Evolutionary conservation across 2,888 invertebrate species (phyloP), one percentile per base, ranked within the genome.

Genomic region (Gisinianus flammeolus): DNA sequence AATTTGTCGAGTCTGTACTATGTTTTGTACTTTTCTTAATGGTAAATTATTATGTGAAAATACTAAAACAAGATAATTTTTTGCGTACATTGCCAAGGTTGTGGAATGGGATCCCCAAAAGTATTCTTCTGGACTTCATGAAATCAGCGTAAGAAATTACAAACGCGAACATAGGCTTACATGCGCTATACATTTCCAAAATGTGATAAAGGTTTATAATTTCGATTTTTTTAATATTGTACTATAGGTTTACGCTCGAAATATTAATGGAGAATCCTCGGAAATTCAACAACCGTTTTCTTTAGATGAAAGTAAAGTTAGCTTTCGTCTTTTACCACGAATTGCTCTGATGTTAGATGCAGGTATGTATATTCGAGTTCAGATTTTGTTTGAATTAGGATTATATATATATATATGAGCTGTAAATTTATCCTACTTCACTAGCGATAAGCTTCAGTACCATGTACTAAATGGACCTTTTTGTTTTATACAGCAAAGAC

Each of bases 291-390:
- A 95, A 86, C 90, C 90, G 68, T 96, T 96, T 88, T 91, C 94
- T 19, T 86, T 95, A 78, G 94, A 95, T 87, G 92, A 92, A 2
- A 90, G 91, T 30, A 87, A 88, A 83, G 86, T 92, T 70, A 88
- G 90, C 70, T 94, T 94, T 87, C 90, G 90, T 81, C 85, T 94
- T 67, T 86, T 91, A 80, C 90, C 94, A 10, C 90, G 93, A 86
- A 88, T 95, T 79, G 88, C 93, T 68, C 89, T 96, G 1, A 94
- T 94, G 94, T 88, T 91, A 69, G 91, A 94, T 86, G 91, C 93
- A 70, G 91, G 6, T 58, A 12, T n/a, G 6, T 56, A 24, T 26
- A 58, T 58, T 44, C 44, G 58, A 26, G 8, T 64, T 64, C 22
- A 6, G n/a, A n/a, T n/a, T n/a, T n/a, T n/a, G n/a, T n/a, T n/a